phyloP scores from a whole-genome alignment of 2,113 vertebrate genomes.

The Oncorhynchus keta region DNA sequence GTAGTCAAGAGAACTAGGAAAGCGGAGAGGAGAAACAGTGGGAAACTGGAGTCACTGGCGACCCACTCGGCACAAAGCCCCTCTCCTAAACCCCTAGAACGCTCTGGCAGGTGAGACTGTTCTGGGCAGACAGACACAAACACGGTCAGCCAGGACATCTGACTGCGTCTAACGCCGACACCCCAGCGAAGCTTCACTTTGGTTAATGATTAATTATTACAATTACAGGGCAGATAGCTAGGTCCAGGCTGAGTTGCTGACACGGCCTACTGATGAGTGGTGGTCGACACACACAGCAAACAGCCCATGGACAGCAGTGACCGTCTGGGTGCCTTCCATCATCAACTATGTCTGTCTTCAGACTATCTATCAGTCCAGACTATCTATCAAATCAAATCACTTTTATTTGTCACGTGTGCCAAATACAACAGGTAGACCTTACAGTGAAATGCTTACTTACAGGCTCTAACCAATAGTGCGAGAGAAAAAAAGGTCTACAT shows the following conservation, averaged over 20 bases:
- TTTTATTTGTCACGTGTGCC: no score
- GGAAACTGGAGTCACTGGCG: conserved; percentile 51
- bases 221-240: conserved; percentile 28
- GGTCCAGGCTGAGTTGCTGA: no score
- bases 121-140: conserved; percentile 34
- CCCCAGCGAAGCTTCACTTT: neutral
- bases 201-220: conserved; percentile 50
- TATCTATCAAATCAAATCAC: neutral
- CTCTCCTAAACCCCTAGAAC: conserved; percentile 32
- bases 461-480: no score
- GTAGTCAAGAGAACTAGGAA: conserved; percentile 28
- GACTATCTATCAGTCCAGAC: conserved; percentile 4
- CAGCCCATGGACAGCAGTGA: no score
- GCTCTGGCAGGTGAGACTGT: conserved; percentile 12
- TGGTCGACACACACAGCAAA: neutral
- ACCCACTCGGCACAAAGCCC: conserved; percentile 62
- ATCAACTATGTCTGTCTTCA: conserved; percentile 17
- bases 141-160: conserved; percentile 58
- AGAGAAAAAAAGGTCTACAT: no score
- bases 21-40: neutral
- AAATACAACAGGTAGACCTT: no score
- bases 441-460: no score
- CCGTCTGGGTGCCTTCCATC: neutral
- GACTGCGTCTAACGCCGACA: conserved; percentile 4
- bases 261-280: no score